These are phyloP conservation scores for Myotis yumanensis DNA, from an alignment of 2,113 vertebrate species.

Conservation along the genomic window DNA sequence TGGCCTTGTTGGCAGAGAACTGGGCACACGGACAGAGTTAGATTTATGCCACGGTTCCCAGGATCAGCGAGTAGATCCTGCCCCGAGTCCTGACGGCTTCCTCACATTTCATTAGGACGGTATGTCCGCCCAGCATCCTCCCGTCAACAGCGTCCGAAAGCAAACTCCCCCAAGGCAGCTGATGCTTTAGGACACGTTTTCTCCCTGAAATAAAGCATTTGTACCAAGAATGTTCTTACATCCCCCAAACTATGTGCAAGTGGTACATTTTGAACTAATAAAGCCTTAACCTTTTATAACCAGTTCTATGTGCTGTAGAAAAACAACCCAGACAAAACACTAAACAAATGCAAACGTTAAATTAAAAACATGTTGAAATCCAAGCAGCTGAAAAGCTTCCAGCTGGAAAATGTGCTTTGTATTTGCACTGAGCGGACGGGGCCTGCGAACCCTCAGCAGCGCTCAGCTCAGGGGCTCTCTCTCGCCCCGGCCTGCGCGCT, in stretches of 20 bases:
- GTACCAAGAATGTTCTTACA: not conserved
- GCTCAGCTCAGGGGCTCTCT: not conserved
- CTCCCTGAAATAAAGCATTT: slow-evolving; percentile 35
- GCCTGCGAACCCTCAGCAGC: not conserved
- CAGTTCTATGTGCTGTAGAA: not conserved
- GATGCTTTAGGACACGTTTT: not conserved
- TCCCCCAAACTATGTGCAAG: slow-evolving; percentile 12
- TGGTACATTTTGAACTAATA: slow-evolving; percentile 3
- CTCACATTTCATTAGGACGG: slow-evolving; percentile 32
- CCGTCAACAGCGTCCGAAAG: not conserved
- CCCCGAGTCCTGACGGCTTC: not conserved
- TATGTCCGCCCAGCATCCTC: not conserved
- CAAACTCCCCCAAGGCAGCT: not conserved
- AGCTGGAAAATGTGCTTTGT: not conserved
- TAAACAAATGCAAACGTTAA: not conserved
- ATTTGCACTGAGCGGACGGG: not conserved
- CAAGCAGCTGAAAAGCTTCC: not conserved
- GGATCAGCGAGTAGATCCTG: slow-evolving; percentile 10
- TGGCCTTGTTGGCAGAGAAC: slow-evolving; percentile 25
- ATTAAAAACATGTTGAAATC: not conserved
- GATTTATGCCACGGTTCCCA: not conserved
- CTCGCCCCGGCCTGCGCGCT: not conserved
- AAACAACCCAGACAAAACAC: not conserved
- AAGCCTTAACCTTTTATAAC: not conserved
- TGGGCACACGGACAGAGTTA: not conserved